These are phyloP conservation scores for Drosophila limbata DNA, from an alignment of 2,888 invertebrate genomes.

Conservation along the genomic window DNA sequence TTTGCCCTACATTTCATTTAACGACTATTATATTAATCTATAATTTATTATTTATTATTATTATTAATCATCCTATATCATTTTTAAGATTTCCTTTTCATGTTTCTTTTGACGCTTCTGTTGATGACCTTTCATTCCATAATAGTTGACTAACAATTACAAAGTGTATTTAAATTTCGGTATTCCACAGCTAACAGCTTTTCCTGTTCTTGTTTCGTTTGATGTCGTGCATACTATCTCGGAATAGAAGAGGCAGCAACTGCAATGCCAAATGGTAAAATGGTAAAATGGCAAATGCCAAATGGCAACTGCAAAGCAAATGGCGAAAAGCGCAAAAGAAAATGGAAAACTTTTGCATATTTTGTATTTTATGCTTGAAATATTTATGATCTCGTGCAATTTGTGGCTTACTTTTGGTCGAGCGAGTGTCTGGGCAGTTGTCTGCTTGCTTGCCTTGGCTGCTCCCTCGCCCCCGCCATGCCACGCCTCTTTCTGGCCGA, in stretches of 20 bases:
- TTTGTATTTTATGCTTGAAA: conserved; percentile 80
- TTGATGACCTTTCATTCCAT: no score
- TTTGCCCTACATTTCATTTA: no score
- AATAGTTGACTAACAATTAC: no score
- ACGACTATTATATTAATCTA: no score
- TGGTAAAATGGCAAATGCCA: conserved; percentile 42
- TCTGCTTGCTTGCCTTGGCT: conserved; percentile 24
- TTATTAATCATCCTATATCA: no score
- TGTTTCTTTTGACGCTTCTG: no score
- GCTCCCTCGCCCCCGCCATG: background rate
- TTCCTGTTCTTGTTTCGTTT: conserved; percentile 68
- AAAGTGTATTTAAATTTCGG: background rate
- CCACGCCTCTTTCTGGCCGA: background rate
- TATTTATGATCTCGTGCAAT: conserved; percentile 80
- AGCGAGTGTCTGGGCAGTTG: conserved; percentile 50
- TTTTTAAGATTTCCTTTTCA: no score
- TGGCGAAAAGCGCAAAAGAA: conserved; percentile 53
- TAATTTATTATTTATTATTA: no score
- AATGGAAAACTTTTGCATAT: conserved; percentile 77
- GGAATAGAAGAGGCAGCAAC: conserved; percentile 25
- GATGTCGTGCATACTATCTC: conserved; percentile 49
- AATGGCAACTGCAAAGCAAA: conserved; percentile 50
- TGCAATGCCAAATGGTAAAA: conserved; percentile 31
- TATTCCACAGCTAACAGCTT: background rate
- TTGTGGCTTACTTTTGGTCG: conserved; percentile 78